Conservation (phyloP, 2,797 vertebrate genomes). For the Cynopterus sphinx region DNA sequence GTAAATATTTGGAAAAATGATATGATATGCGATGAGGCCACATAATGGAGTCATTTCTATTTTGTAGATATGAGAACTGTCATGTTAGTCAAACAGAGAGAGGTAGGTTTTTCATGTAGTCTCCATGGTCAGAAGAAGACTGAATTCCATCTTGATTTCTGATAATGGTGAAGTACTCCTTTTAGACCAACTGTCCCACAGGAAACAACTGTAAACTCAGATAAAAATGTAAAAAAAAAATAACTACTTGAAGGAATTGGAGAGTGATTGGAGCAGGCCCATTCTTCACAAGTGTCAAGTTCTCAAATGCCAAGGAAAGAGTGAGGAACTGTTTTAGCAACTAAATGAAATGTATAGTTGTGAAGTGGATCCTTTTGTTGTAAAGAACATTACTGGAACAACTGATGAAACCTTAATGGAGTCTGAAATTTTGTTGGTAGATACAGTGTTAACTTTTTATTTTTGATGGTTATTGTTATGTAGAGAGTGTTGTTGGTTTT, state of each 20-base stretch:
- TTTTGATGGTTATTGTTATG: neutral
- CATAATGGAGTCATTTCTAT: neutral
- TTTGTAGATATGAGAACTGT: neutral
- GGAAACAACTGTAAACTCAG: slow-evolving; percentile 1
- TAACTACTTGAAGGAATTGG: neutral
- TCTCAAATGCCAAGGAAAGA: neutral
- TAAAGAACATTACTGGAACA: neutral
- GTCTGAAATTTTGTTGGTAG: neutral
- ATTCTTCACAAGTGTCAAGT: neutral
- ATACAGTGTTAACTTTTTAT: neutral
- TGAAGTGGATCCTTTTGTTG: neutral
- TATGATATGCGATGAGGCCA: neutral
- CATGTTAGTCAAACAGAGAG: neutral
- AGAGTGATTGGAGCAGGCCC: neutral
- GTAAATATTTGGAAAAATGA: neutral
- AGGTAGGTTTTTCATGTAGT: neutral
- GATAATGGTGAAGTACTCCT: neutral
- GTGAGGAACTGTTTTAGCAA: neutral
- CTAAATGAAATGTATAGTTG: neutral
- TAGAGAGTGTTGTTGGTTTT: neutral
- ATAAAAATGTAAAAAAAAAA: neutral
- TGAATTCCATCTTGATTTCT: neutral
- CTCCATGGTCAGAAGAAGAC: neutral
- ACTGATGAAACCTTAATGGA: neutral
- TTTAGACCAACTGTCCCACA: neutral